Percentiles rank a stretch among this genome's conserved stretches.
phyloP scores from a whole-genome alignment of 2,888 invertebrate species.

The Willowsia nigromaculata region DNA sequence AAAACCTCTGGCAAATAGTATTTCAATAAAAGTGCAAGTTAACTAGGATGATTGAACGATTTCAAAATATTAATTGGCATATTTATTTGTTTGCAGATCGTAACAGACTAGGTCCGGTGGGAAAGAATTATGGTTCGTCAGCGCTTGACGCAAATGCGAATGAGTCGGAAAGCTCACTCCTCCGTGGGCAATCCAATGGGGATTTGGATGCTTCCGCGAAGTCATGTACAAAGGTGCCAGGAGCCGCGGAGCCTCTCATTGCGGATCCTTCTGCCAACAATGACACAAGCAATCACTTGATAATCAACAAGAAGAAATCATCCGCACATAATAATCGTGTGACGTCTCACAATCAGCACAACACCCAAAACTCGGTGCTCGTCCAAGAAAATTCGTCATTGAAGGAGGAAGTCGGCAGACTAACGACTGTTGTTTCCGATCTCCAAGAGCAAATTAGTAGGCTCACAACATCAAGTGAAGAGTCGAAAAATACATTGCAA shows the following conservation, averaged over 20 bases:
- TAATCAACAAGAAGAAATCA: slow-evolving; percentile 57
- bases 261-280: slow-evolving; percentile 41
- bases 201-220: slow-evolving; percentile 61
- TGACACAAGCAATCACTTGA: slow-evolving; percentile 31
- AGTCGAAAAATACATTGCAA: slow-evolving; percentile 59
- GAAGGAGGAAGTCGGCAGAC: slow-evolving; percentile 69
- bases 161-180: slow-evolving; percentile 60
- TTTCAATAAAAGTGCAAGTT: too few species aligned
- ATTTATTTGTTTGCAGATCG: slow-evolving; percentile 64
- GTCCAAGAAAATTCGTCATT: slow-evolving; percentile 69
- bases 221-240: slow-evolving; percentile 62
- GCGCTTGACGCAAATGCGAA: slow-evolving; percentile 68
- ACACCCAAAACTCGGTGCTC: slow-evolving; percentile 65
- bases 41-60: too few species aligned
- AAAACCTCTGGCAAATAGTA: slow-evolving; percentile 47
- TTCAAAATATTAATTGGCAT: background rate
- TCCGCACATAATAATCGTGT: slow-evolving; percentile 56
- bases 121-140: slow-evolving; percentile 67
- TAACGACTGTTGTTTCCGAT: slow-evolving; percentile 66
- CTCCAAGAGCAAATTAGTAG: slow-evolving; percentile 72
- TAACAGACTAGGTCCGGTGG: slow-evolving; percentile 75
- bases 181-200: slow-evolving; percentile 63
- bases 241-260: slow-evolving; percentile 57
- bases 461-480: slow-evolving; percentile 53
- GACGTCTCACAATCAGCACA: slow-evolving; percentile 65